Evolutionary conservation across 2,113 vertebrate genomes (phyloP).

Genomic region (Poicephalus gulielmi): DNA sequence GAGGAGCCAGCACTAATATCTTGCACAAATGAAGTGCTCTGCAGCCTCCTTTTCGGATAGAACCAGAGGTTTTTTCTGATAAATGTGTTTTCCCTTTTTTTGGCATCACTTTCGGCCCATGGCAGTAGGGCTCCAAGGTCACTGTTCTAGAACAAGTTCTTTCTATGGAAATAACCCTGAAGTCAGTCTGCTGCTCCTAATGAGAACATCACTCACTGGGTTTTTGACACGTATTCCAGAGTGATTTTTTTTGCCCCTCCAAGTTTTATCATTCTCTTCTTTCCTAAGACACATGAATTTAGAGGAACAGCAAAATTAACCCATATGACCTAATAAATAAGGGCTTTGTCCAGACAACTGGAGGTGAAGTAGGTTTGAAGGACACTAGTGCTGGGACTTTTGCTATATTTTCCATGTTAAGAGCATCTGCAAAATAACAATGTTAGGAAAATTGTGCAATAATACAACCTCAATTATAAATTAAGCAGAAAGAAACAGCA

Average conservation of each 20-base stretch:
- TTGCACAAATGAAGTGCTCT: background rate
- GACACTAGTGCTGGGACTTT: background rate
- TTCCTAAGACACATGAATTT: background rate
- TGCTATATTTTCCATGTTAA: background rate
- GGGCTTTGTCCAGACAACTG: background rate
- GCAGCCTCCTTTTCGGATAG: background rate
- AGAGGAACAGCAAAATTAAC: background rate
- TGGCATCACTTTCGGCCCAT: background rate
- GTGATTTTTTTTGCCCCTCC: background rate
- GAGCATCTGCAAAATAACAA: background rate
- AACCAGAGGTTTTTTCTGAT: background rate
- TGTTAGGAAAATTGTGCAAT: background rate
- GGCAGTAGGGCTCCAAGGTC: background rate
- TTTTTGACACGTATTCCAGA: slow-evolving; percentile 5
- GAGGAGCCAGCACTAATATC: background rate
- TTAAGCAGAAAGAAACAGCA: background rate
- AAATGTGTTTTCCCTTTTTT: slow-evolving; percentile 10
- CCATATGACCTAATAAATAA: background rate
- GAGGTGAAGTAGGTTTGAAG: background rate
- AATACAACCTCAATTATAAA: background rate
- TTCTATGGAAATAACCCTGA: slow-evolving; percentile 35
- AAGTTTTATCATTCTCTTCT: background rate
- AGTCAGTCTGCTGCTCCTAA: slow-evolving; percentile 3
- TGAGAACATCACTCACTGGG: slow-evolving; percentile 12
- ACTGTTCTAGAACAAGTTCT: slow-evolving; percentile 30